Evolutionary conservation across 2,113 vertebrate species (phyloP), one percentile per base, ranked within the genome.

Genomic region (Ictidomys tridecemlineatus): DNA sequence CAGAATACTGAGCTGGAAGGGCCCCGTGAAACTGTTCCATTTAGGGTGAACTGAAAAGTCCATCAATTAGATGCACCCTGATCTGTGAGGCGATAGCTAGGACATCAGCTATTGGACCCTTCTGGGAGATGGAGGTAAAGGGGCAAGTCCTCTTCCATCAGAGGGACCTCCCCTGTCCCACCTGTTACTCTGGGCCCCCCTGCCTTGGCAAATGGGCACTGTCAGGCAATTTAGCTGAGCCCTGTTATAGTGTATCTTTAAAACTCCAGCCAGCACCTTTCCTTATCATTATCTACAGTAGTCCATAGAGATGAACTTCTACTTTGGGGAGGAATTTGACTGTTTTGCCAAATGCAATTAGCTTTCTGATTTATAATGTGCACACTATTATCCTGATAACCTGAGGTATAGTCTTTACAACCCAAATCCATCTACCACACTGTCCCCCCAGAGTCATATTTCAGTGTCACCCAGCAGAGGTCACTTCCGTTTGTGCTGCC

Each of bases 351-450:
- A 61, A 65, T 58, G 28, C 30, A 67, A 82, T n/a, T 61, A 53
- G 42, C 53, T 83, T 48, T 39, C n/a, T 69, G 32, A 16, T 51
- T 85, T 85, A 7, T 53, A 67, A 80, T 65, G 37, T 42, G n/a
- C n/a, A 39, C 7, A 63, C 13, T 34, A 3, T 22, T 72, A 88
- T 28, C 45, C 58, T 22, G 7, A 91, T 17, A 76, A 28, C 4
- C 28, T 93, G 61, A 90, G 70, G 28, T 30, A 3, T 63, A 34
- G 22, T 51, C 8, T 0, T 63, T n/a, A 37, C 32, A 37, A 42
- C 1, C 70, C 24, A 5, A 51, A 8, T 11, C 14, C 42, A 8
- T 0, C n/a, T n/a, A n/a, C n/a, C n/a, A n/a, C n/a, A n/a, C n/a
- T n/a, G n/a, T n/a, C n/a, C n/a, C n/a, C n/a, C n/a, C n/a, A n/a